These are phyloP conservation scores for Anomalospiza imberbis DNA, from an alignment of 2,797 vertebrate genomes.

Conservation along the genomic window DNA sequence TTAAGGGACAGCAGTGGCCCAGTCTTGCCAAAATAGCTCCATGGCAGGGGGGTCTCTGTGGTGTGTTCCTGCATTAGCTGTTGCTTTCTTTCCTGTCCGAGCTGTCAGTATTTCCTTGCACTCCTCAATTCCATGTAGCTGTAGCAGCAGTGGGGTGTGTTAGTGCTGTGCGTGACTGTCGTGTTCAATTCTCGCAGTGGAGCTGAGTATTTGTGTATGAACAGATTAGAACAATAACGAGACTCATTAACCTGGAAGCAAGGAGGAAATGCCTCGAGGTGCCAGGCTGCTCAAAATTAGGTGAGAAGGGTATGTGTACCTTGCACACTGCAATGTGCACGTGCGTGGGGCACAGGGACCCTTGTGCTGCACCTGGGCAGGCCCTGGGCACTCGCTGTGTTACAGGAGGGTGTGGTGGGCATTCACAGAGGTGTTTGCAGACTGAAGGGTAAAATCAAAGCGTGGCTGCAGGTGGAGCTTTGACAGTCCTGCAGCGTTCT, in stretches of 20 bases:
- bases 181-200: not conserved
- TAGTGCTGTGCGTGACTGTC: not conserved
- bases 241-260: not conserved
- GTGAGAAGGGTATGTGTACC: rapidly evolving
- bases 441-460: not conserved
- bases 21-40: not conserved
- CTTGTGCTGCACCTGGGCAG: not conserved
- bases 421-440: not conserved
- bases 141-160: not conserved
- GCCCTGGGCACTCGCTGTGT: rapidly evolving
- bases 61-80: not conserved
- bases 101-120: not conserved
- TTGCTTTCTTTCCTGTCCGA: not conserved
- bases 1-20: not conserved
- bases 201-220: not conserved
- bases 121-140: not conserved
- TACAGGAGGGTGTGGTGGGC: not conserved
- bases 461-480: rapidly evolving
- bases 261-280: rapidly evolving
- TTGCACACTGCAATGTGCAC: rapidly evolving
- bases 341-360: rapidly evolving
- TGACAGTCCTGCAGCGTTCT: not conserved
- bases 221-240: not conserved
- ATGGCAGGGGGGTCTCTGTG: not conserved
- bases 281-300: not conserved